Evolutionary conservation across 2,113 vertebrate genomes (phyloP), one percentile per base, ranked within the genome.

Genomic region (Grallaria varia): DNA sequence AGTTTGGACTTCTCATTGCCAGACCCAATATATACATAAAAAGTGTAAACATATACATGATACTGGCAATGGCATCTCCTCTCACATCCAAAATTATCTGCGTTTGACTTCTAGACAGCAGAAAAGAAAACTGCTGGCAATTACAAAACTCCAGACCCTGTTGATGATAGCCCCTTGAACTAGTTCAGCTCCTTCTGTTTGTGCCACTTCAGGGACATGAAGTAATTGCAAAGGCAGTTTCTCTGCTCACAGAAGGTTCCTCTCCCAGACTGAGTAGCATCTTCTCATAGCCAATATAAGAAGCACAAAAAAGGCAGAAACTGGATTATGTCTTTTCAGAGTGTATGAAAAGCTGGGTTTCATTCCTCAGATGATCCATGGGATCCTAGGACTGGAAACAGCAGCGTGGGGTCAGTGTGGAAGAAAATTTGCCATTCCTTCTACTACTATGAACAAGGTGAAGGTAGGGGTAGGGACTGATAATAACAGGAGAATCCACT

Each of bases 1-100:
- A 83, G 50, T 84, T 72, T 2, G 4, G 49, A 52, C 16, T 94
- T 72, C 24, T 80, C 7, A 0, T 59, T 80, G 28, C 72, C 68
- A 90, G 75, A 71, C 71, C 55, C 27, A 90, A 47, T 52, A 85
- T 73, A 91, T 73, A 93, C 50, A 63, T 59, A 66, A 33, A 53
- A 89, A 93, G 44, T 56, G 55, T 90, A 93, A 93, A 90, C 78
- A 80, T 90, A 83, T 91, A 90, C 20, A 66, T 68, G 42, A 77
- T 77, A 80, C 50, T 77, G 90, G 68, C 90, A 88, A 40, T 63
- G 35, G 67, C 55, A 64, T 80, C 50, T 90, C 80, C 63, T 90
- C 45, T 76, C 90, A 90, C 71, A 81, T 90, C 27, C 39, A 39
- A 72, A 93, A 96, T 83, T 8, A 67, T 71, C 88, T 96, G 68